These are phyloP conservation scores for Alces alces DNA, from an alignment of 2,113 vertebrate species.

Conservation along the genomic window DNA sequence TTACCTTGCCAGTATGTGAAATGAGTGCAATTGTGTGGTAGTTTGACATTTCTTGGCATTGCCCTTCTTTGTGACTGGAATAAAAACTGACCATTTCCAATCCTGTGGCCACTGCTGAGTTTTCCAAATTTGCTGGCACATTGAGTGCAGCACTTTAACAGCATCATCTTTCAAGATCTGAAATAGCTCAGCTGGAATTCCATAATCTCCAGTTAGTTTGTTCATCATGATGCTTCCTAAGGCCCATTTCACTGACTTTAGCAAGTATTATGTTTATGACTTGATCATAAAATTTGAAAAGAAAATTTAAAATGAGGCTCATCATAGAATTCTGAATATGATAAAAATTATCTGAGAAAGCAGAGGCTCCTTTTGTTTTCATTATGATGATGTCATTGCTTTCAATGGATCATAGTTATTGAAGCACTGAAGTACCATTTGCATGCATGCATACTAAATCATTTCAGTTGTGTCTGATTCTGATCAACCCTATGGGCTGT, in stretches of 20 bases:
- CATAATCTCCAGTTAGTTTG: not conserved
- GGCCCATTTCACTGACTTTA: not conserved
- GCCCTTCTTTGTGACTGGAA: not conserved
- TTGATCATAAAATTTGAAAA: slow-evolving; percentile 22
- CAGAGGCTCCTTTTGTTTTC: not conserved
- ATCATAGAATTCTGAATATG: not conserved
- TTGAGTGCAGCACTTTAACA: not conserved
- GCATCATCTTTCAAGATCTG: not conserved
- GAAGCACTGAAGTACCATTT: not conserved
- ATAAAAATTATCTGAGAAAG: not conserved
- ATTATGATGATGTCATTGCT: not conserved
- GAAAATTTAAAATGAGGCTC: not conserved
- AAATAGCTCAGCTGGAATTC: not conserved
- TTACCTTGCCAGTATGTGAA: not conserved
- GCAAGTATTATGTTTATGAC: not conserved
- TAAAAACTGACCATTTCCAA: not conserved
- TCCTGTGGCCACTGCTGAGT: not conserved
- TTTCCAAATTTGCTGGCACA: not conserved
- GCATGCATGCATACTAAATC: not conserved
- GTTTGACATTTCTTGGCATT: not conserved
- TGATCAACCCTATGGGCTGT: not conserved
- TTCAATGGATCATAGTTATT: not conserved
- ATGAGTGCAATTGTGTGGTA: not conserved
- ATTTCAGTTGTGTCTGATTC: not conserved
- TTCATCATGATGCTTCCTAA: not conserved